Evolutionary conservation across 37 sponge, comb jelly and placozoan genomes (phyloP).

Genomic region (Lycopodina hypogea): DNA sequence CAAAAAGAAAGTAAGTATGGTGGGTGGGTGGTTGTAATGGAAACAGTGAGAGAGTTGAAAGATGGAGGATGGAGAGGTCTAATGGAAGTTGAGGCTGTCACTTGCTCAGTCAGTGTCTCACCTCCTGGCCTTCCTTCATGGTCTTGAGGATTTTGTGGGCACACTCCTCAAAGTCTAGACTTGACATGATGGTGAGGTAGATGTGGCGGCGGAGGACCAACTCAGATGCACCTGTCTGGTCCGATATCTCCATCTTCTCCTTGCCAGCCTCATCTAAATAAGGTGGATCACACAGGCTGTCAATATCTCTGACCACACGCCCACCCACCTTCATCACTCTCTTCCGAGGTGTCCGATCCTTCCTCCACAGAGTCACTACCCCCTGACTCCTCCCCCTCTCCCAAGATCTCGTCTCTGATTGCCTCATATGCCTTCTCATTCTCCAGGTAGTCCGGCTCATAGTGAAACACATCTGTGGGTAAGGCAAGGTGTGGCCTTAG

Average conservation of each 20-base stretch:
- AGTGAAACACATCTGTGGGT: slow-evolving; percentile 84
- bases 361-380: slow-evolving; percentile 52
- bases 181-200: slow-evolving; percentile 96
- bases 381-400: slow-evolving; percentile 73
- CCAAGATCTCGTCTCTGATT: slow-evolving; percentile 63
- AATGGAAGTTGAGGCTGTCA: too few relatives aligned
- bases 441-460: slow-evolving; percentile 78
- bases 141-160: slow-evolving; percentile 92
- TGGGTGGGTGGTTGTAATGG: too few relatives aligned
- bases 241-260: slow-evolving; percentile 70
- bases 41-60: neutral
- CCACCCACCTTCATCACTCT: slow-evolving; percentile 16
- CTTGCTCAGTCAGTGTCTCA: slow-evolving; percentile 20
- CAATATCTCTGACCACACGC: too few relatives aligned
- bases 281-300: too few relatives aligned
- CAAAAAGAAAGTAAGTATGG: neutral
- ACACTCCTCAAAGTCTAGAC: slow-evolving; percentile 95
- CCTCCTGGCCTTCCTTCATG: slow-evolving; percentile 86
- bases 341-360: slow-evolving; percentile 52
- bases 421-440: slow-evolving; percentile 84
- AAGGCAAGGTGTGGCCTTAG: neutral
- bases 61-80: too few relatives aligned
- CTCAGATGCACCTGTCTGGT: slow-evolving; percentile 74
- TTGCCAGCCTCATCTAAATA: slow-evolving; percentile 61
- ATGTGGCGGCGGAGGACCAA: slow-evolving; percentile 80